phyloP scores from a whole-genome alignment of 37 sponge, comb jelly and placozoan species.

The Hexactinellida sp. region DNA sequence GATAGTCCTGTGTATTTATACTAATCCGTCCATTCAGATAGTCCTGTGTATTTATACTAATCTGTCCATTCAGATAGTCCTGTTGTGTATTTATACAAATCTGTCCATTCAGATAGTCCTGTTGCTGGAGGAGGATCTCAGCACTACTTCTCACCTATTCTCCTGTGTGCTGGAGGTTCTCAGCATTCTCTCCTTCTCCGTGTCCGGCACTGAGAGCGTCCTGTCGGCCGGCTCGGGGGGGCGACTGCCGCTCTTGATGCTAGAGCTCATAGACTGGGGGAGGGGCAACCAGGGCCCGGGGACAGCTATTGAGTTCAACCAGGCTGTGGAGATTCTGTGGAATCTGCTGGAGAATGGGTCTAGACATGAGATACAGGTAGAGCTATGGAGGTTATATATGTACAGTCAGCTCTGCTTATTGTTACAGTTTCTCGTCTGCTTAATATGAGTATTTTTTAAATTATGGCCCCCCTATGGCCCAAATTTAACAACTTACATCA shows the following conservation, averaged over 20 bases:
- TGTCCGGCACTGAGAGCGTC: neutral
- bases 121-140: neutral
- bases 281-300: neutral
- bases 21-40: too few relatives aligned
- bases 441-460: too few relatives aligned
- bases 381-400: too few relatives aligned
- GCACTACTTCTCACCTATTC: neutral
- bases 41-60: too few relatives aligned
- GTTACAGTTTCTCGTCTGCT: too few relatives aligned
- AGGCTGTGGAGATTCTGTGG: constrained; percentile 53
- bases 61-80: too few relatives aligned
- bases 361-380: constrained; percentile 38
- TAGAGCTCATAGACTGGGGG: constrained; percentile 11
- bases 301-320: neutral
- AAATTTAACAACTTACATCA: too few relatives aligned
- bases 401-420: too few relatives aligned
- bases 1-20: too few relatives aligned
- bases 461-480: too few relatives aligned
- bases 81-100: too few relatives aligned
- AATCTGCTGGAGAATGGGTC: constrained; percentile 67
- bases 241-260: neutral
- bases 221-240: neutral
- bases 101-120: neutral
- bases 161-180: constrained; percentile 7
- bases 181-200: neutral